These are phyloP conservation scores for Calcarius ornatus DNA, from an alignment of 2,113 vertebrate genomes.

Conservation along the genomic window DNA sequence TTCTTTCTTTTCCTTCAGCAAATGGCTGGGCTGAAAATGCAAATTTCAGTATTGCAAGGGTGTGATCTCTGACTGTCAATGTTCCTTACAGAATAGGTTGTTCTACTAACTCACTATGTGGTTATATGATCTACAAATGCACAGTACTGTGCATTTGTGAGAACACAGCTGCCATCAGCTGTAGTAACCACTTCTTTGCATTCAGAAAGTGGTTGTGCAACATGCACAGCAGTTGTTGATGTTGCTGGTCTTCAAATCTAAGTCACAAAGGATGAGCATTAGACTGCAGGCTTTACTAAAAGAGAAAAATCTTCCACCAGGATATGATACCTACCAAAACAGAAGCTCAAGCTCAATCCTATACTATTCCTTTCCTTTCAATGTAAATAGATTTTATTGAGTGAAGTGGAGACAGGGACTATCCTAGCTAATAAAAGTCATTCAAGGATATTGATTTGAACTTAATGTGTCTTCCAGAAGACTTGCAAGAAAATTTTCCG, in stretches of 20 bases:
- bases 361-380: not conserved
- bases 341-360: not conserved
- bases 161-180: not conserved
- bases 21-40: not conserved
- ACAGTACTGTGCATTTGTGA: too few relatives aligned
- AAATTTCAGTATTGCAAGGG: not conserved
- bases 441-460: not conserved
- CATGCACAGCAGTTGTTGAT: not conserved
- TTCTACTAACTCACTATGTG: not conserved
- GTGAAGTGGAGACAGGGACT: not conserved
- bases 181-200: not conserved
- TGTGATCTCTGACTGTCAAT: not conserved
- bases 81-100: not conserved
- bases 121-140: not conserved
- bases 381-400: not conserved
- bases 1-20: not conserved
- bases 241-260: not conserved
- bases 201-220: not conserved
- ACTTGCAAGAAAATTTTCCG: not conserved
- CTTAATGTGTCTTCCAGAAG: accelerated
- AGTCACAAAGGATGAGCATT: not conserved
- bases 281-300: not conserved
- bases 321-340: not conserved
- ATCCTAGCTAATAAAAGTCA: not conserved
- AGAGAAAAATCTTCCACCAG: not conserved